phyloP scores from a whole-genome alignment of 1,140 invertebrate genomes.

The Aleiodes sp. region DNA sequence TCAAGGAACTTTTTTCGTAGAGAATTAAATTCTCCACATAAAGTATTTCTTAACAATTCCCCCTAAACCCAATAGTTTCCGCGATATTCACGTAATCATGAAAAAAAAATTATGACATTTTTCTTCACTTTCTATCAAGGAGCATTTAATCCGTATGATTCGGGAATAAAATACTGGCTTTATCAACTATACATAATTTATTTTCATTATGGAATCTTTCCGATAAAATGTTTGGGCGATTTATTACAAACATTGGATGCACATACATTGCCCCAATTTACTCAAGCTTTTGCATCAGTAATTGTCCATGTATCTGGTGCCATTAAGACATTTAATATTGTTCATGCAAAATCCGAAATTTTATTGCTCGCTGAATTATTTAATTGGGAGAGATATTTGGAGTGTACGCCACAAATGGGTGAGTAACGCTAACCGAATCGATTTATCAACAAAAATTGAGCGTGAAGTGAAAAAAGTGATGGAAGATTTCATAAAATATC shows the following conservation, averaged over 20 bases:
- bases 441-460: too few species aligned
- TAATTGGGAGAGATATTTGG: background rate
- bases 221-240: background rate
- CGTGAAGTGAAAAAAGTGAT: too few species aligned
- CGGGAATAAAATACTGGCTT: background rate
- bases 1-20: too few species aligned
- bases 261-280: background rate
- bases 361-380: background rate
- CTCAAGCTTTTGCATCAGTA: background rate
- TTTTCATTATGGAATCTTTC: background rate
- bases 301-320: background rate
- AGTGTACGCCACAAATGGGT: background rate
- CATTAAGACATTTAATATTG: background rate
- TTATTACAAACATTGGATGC: background rate
- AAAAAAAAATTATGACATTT: background rate
- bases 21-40: too few species aligned
- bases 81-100: background rate
- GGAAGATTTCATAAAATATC: too few species aligned
- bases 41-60: too few species aligned
- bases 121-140: background rate
- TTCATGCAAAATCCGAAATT: background rate
- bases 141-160: constrained; percentile 1
- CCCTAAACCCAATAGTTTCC: too few species aligned
- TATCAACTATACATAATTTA: background rate
- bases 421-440: too few species aligned